Evolutionary conservation across 2,797 vertebrate species (phyloP), one percentile per base, ranked within the genome.

Genomic region (Decapterus maruadsi): DNA sequence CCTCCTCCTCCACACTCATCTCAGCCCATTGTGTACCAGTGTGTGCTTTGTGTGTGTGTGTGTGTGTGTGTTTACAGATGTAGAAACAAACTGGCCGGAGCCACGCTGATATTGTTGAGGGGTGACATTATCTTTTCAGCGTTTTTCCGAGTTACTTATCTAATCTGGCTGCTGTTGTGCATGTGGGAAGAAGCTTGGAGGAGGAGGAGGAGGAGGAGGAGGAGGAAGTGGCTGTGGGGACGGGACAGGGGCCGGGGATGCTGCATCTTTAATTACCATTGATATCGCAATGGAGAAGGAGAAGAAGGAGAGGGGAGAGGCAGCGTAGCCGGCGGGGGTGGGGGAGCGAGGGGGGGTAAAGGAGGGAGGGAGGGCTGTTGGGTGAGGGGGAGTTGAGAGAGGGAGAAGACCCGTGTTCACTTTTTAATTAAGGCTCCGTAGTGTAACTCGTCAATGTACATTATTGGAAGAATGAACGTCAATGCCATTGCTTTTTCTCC

Each of bases 381-480:
- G 54, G 29, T 65, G 53, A 12, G 7, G 62, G 51, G 45, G 64
- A 63, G 77, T 51, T 36, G 87, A 86, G 89, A 81, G 83, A 78
- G 70, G 78, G 87, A 90, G 87, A 86, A 88, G 89, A 90, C 90
- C 92, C 89, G 84, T 91, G 94, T 94, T 96, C 95, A 94, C 95
- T 98, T 96, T 99, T 99, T 99, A 99, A 99, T 99, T 98, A 98
- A 98, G 96, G 97, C 96, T 97, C 96, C 94, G 95, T 98, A 97
- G 97, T 99, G 98, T 98, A 98, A 97, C 96, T 98, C 97, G 97
- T 99, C 98, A 99, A 98, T 98, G 97, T 96, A 97, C 97, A 99
- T 99, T 98, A 99, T 99, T 99, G 98, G 97, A 96, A 97, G 97
- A 98, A 97, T 98, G 98, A 98, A 96, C 97, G 97, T 97, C 97